Base-by-base conservation (phyloP, 2,888 invertebrate species). In the Apoda limacodes region DNA sequence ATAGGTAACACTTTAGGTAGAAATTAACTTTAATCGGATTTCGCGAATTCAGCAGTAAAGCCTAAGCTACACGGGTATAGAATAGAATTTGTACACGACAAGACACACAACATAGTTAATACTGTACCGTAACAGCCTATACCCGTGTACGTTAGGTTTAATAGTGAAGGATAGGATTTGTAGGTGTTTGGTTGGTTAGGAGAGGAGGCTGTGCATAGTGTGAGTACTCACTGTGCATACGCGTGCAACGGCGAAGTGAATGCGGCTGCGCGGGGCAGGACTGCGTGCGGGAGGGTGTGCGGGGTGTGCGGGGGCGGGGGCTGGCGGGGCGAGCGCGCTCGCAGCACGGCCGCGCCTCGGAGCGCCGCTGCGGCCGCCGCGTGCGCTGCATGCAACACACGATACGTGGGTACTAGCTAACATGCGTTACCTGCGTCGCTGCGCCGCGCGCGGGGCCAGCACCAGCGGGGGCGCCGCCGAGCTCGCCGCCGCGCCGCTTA, bases 191-290 rank as follows among this genome's bases (percentile, higher is more conserved):
- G n/a, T n/a, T n/a, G n/a, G 9, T 5, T 20, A 19, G 34, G 4
- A 24, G 22, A 39, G 32, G 32, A 29, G 37, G 44, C 12, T 32
- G 35, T 21, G 48, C 35, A 19, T 19, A 19, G 43, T 35, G 48
- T 32, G 43, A 65, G 68, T 87, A 92, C 92, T 91, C 88, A 92
- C 92, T 90, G 92, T 74, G 94, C 88, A 82, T 93, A 94, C 64
- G 93, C 92, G 85, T 92, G 93, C 76, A 91, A 83, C 67, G 90
- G 89, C 66, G 88, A 84, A 57, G 89, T 88, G 61, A 83, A 86
- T 63, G 88, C 88, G 50, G 88, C 86, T 41, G 88, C 85, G 91
- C 90, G 60, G 55, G 62, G 64, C 64, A 64, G 71, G 89, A 88
- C 82, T 89, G 62, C 85, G 86, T 41, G 42, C 34, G 40, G 44